These are phyloP conservation scores for Pimephales promelas DNA, from an alignment of 2,113 vertebrate species.

Conservation along the genomic window DNA sequence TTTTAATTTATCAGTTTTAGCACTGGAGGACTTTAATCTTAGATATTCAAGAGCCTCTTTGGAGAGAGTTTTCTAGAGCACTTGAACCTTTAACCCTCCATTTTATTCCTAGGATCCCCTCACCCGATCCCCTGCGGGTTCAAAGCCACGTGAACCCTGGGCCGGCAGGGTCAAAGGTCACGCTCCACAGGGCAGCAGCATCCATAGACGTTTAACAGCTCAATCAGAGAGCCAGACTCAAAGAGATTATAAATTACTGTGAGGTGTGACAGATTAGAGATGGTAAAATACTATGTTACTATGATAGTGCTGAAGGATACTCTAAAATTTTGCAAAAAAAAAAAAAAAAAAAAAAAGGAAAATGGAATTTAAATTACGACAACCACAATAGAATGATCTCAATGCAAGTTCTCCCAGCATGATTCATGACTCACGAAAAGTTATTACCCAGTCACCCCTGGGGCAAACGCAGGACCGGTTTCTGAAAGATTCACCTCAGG, in stretches of 20 bases:
- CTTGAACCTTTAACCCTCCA: background rate
- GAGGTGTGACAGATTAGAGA: background rate
- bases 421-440: conserved; percentile 72
- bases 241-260: background rate
- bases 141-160: conserved; percentile 13
- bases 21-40: background rate
- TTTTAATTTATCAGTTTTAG: too few species aligned
- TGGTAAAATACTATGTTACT: too few species aligned
- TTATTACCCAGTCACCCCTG: conserved; percentile 76
- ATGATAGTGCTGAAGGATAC: background rate
- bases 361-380: conserved; percentile 62
- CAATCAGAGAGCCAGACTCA: background rate
- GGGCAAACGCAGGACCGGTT: conserved; percentile 50
- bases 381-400: conserved; percentile 65
- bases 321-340: background rate
- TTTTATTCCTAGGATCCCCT: background rate
- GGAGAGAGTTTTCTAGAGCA: background rate
- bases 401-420: conserved; percentile 24
- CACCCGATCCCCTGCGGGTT: background rate
- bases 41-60: background rate
- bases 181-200: background rate
- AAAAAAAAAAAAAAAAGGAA: conserved; percentile 50
- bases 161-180: background rate
- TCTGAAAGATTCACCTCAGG: too few species aligned
- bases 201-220: conserved; percentile 10